phyloP scores from a whole-genome alignment of 2,888 invertebrate genomes.

The Thyatira batis region DNA sequence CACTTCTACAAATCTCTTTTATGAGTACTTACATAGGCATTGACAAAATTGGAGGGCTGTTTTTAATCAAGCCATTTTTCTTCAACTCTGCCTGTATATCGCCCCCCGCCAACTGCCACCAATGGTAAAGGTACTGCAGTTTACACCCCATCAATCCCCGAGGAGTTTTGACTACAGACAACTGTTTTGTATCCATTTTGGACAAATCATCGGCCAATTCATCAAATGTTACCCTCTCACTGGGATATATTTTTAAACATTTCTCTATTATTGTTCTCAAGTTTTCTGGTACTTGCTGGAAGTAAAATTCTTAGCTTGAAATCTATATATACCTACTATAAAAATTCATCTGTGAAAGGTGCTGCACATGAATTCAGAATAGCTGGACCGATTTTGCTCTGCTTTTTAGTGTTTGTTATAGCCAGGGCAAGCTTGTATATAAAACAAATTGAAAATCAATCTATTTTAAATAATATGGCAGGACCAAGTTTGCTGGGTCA shows the following conservation, averaged over 20 bases:
- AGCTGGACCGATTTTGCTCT: too few species aligned
- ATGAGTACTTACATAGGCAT: slow-evolving; percentile 86
- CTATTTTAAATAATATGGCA: too few species aligned
- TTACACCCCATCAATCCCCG: slow-evolving; percentile 76
- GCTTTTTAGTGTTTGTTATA: too few species aligned
- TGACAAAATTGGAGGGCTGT: slow-evolving; percentile 90
- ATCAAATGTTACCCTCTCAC: slow-evolving; percentile 77
- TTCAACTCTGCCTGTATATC: slow-evolving; percentile 95
- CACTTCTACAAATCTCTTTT: too few species aligned
- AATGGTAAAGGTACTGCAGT: slow-evolving; percentile 93
- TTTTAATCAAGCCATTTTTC: slow-evolving; percentile 94
- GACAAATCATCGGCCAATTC: slow-evolving; percentile 80
- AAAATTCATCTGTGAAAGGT: too few species aligned
- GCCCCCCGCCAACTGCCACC: slow-evolving; percentile 98
- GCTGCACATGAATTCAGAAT: too few species aligned
- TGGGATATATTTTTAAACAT: slow-evolving; percentile 87
- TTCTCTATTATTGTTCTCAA: slow-evolving; percentile 85
- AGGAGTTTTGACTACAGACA: slow-evolving; percentile 69
- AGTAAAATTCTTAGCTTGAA: slow-evolving; percentile 10
- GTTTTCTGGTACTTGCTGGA: slow-evolving; percentile 82
- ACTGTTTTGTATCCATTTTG: slow-evolving; percentile 56
- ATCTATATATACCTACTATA: too few species aligned
- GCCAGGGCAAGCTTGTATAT: too few species aligned
- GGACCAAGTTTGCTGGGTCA: too few species aligned
- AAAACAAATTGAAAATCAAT: too few species aligned